Base-by-base conservation (phyloP, 2,888 invertebrate genomes). In the Drosophila quinaria region DNA sequence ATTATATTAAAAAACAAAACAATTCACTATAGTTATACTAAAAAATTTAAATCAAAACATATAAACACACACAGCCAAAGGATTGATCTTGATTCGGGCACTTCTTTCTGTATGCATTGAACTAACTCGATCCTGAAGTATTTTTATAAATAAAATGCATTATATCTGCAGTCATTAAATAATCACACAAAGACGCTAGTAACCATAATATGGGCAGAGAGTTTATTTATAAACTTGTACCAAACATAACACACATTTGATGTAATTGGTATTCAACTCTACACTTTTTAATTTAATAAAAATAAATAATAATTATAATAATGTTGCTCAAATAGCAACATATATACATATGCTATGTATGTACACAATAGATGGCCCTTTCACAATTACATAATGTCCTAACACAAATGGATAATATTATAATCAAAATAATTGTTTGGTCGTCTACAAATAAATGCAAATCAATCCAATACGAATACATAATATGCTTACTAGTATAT, bases 361-460 rank as follows among this genome's bases (percentile, higher is more conserved):
- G 35, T 51, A n/a, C 37, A 19, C 17, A 59, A 29, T 59, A 44
- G 56, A 35, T 51, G 52, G 41, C 37, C 39, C 25, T 51, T 50
- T 58, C 33, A 63, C 41, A 49, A 70, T 68, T 39, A 59, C 50
- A 79, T 51, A 44, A 58, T 42, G 41, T 46, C 42, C 52, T 39
- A 11, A 58, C 44, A 66, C 44, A 39, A 51, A 55, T 52, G 51
- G 42, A 55, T 60, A 74, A 55, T 46, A 72, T 46, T 44, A 74
- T 49, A 66, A 60, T 51, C 50, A 31, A 56, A 63, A 63, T 46
- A 37, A 63, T 60, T 65, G 72, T 86, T 84, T 83, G 66, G 85
- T 83, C 83, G 89, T 89, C 81, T 83, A 87, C 61, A 64, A 84
- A 56, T 70, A 72, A 71, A 66, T 64, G 80, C 74, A 87, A 87